Evolutionary conservation across 1,140 invertebrate genomes (phyloP).

Genomic region (Acromyrmex charruanus): DNA sequence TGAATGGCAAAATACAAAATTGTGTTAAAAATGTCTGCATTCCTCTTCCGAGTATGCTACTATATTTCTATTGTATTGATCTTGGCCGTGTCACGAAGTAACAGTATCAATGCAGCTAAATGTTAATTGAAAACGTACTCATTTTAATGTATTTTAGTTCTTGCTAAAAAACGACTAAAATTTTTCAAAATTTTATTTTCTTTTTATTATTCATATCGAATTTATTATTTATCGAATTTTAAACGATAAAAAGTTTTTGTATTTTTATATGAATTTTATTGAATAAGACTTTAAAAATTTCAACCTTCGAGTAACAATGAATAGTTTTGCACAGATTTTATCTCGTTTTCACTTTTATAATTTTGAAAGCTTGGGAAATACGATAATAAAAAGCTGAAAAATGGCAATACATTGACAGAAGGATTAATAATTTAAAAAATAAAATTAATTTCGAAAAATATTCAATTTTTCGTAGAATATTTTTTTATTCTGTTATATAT

Average conservation of each 20-base stretch:
- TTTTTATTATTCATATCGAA: background rate
- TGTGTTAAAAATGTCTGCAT: background rate
- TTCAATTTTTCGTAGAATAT: background rate
- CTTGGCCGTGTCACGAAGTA: background rate
- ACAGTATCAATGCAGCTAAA: background rate
- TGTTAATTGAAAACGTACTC: background rate
- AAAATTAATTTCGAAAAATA: background rate
- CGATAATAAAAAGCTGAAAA: too few relatives aligned
- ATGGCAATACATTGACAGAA: too few relatives aligned
- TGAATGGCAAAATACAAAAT: background rate
- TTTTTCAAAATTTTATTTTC: background rate
- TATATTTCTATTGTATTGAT: conserved; percentile 15
- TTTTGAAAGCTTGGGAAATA: too few relatives aligned
- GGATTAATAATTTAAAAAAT: background rate
- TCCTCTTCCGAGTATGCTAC: background rate
- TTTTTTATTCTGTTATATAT: background rate
- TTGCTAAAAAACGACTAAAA: background rate
- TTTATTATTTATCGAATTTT: too few relatives aligned
- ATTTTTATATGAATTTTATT: too few relatives aligned
- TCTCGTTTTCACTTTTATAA: too few relatives aligned
- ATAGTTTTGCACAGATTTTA: too few relatives aligned
- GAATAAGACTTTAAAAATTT: too few relatives aligned
- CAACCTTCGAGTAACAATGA: too few relatives aligned
- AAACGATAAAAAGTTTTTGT: too few relatives aligned
- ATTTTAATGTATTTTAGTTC: background rate